phyloP scores from a whole-genome alignment of 2,113 vertebrate species.

The Struthidea cinerea region DNA sequence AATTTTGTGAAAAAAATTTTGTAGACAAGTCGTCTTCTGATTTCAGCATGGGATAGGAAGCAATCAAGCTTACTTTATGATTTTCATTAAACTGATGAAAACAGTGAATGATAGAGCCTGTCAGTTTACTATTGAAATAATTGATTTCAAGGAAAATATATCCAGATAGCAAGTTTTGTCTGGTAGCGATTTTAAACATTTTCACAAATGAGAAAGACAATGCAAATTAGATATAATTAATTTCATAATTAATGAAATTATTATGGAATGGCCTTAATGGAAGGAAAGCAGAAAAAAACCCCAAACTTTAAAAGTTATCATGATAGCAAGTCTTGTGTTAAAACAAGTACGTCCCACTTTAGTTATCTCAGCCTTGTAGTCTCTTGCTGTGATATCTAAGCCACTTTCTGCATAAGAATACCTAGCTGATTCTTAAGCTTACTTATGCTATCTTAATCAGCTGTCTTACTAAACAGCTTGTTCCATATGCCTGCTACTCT shows the following conservation, averaged over 20 bases:
- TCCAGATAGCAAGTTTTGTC: not conserved
- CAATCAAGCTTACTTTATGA: not conserved
- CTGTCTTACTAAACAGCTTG: not conserved
- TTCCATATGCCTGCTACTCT: not conserved
- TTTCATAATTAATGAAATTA: not conserved
- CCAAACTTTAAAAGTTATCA: not conserved
- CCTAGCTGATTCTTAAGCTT: slow-evolving; percentile 10
- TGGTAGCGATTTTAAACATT: not conserved
- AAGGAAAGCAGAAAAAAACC: accelerated
- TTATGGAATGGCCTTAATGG: not conserved
- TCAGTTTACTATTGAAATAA: not conserved
- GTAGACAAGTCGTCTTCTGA: not conserved
- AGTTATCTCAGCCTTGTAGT: not conserved
- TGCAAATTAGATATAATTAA: not conserved
- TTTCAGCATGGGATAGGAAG: not conserved
- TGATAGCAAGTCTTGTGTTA: not conserved
- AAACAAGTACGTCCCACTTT: not conserved
- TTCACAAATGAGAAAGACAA: not conserved
- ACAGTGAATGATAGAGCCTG: not conserved
- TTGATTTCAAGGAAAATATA: not conserved
- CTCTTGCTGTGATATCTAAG: not conserved
- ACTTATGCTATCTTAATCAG: not conserved
- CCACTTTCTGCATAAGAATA: not conserved
- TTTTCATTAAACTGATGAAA: not conserved
- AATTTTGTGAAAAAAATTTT: not conserved